These are phyloP conservation scores for Zeus faber DNA, from an alignment of 2,113 vertebrate genomes.

Conservation along the genomic window DNA sequence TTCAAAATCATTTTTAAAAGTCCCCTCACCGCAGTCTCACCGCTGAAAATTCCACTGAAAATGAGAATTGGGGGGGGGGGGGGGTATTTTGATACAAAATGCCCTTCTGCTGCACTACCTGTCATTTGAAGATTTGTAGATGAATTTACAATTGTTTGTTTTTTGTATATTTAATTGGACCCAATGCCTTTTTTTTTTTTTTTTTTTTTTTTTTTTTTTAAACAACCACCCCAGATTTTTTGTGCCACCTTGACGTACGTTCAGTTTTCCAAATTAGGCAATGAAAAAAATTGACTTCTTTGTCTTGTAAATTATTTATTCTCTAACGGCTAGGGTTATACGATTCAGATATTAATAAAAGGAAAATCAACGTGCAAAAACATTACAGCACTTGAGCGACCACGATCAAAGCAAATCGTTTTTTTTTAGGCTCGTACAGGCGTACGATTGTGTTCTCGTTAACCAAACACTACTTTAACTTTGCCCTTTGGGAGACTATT, in stretches of 20 bases:
- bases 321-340: too few species aligned
- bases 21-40: too few species aligned
- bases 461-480: too few species aligned
- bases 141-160: neutral
- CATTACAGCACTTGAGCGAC: neutral
- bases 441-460: too few species aligned
- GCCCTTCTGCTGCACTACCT: slow-evolving; percentile 7
- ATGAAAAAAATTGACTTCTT: neutral
- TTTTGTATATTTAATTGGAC: slow-evolving; percentile 8
- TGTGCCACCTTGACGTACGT: neutral
- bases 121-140: slow-evolving; percentile 2
- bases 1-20: neutral
- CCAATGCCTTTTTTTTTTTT: slow-evolving; percentile 13
- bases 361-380: neutral
- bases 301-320: neutral
- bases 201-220: neutral
- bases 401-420: neutral
- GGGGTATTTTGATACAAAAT: neutral
- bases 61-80: too few species aligned
- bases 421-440: too few species aligned
- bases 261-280: neutral
- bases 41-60: too few species aligned
- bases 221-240: too few species aligned
- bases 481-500: too few species aligned
- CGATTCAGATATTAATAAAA: neutral